phyloP scores from a whole-genome alignment of 1,140 invertebrate genomes.

The Zaprionus kolodkinae region DNA sequence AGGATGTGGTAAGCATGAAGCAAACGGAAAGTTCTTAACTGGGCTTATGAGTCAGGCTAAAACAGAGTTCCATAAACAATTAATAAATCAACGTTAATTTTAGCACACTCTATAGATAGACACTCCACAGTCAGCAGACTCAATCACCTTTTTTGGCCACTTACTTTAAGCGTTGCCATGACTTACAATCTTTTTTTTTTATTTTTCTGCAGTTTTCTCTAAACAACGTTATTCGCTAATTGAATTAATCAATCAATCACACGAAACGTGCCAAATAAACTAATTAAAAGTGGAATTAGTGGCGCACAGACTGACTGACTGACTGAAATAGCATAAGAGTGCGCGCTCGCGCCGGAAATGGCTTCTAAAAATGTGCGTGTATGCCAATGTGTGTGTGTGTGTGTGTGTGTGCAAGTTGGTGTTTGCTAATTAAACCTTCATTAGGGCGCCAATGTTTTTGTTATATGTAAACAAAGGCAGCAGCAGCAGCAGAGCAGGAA shows the following conservation, averaged over 20 bases:
- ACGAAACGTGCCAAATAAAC: constrained; percentile 68
- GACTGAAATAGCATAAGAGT: constrained; percentile 42
- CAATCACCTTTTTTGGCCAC: neutral
- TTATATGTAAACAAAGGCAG: constrained; percentile 64
- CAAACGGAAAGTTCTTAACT: constrained; percentile 14
- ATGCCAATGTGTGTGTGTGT: constrained; percentile 30
- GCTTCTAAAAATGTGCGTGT: constrained; percentile 45
- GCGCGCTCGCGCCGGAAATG: constrained; percentile 15
- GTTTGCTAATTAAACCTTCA: constrained; percentile 81
- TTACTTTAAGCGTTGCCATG: neutral
- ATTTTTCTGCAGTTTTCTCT: constrained; percentile 1
- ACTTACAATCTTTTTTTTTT: neutral
- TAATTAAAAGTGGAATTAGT: constrained; percentile 80
- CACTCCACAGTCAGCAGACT: too few relatives aligned
- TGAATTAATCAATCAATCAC: constrained; percentile 75
- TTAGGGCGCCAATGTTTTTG: constrained; percentile 64
- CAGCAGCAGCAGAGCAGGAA: constrained; percentile 43
- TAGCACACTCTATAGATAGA: neutral
- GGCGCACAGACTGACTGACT: too few relatives aligned
- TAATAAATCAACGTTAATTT: neutral
- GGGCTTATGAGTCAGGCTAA: constrained; percentile 19
- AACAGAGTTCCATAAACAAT: neutral
- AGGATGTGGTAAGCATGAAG: constrained; percentile 19
- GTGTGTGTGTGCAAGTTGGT: constrained; percentile 37
- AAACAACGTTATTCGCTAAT: constrained; percentile 43